Percentiles rank a stretch among this genome's conserved stretches.
Evolutionary conservation across 2,797 vertebrate species (phyloP).

Genomic region (Vipera latastei): DNA sequence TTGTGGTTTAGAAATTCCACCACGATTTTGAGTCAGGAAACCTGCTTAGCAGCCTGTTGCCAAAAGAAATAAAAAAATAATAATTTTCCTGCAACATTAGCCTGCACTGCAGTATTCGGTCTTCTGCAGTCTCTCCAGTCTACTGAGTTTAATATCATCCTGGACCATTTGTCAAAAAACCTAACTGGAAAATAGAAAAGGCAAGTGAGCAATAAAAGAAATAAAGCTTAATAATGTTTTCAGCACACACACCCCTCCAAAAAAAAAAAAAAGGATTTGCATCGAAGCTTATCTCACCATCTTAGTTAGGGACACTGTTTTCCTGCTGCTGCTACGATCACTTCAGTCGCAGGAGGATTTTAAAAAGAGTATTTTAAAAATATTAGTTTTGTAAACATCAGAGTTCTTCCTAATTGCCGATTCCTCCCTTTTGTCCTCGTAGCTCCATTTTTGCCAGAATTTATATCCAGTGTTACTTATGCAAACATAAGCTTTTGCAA

Average conservation of each 20-base stretch:
- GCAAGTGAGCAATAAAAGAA: neutral
- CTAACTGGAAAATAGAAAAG: slow-evolving; percentile 9
- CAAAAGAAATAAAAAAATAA: neutral
- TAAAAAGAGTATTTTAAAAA: neutral
- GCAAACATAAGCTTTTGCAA: neutral
- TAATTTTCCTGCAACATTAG: neutral
- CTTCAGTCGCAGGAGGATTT: neutral
- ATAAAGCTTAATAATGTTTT: neutral
- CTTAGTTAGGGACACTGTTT: neutral
- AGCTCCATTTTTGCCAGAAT: neutral
- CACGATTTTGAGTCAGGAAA: slow-evolving; percentile 5
- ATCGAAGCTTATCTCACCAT: neutral
- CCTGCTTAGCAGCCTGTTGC: neutral
- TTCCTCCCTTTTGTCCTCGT: neutral
- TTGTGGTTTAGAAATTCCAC: slow-evolving; percentile 8
- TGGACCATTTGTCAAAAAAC: neutral
- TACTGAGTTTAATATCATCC: neutral
- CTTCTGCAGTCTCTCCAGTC: slow-evolving; percentile 10
- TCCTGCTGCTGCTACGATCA: no score
- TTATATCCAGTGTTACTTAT: neutral
- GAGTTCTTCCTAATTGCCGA: neutral
- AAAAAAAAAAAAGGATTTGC: no score
- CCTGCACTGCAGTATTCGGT: neutral
- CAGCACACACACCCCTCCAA: no score
- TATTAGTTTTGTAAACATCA: neutral